Conservation (phyloP, 2,113 vertebrate species). For the Centrocercus urophasianus region DNA sequence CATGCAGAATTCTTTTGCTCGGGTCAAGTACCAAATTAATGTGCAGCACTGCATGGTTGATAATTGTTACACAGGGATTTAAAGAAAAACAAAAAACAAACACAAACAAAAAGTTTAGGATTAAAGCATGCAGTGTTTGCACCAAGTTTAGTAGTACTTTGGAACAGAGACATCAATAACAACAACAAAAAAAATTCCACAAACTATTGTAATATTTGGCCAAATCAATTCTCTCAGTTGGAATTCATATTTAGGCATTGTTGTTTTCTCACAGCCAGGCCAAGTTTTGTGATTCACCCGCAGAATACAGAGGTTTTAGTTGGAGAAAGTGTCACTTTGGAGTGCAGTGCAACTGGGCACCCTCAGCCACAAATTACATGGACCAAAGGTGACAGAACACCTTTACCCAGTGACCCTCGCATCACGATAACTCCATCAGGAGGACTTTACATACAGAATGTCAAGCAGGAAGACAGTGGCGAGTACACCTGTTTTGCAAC, state of each 20-base stretch:
- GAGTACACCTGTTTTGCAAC: constrained; percentile 95
- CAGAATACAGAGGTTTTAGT: constrained; percentile 98
- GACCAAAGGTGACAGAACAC: constrained; percentile 90
- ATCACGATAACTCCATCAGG: constrained; percentile 91
- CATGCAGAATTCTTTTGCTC: neutral
- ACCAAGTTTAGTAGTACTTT: neutral
- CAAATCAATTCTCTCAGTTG: neutral
- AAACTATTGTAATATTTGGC: neutral
- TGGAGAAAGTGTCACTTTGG: constrained; percentile 95
- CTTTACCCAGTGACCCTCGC: constrained; percentile 89
- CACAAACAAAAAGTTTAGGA: neutral
- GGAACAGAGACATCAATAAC: neutral
- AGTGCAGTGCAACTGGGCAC: constrained; percentile 95
- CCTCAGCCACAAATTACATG: constrained; percentile 91
- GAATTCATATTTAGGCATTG: neutral
- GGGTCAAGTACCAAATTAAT: neutral
- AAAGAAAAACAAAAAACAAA: neutral
- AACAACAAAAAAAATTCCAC: neutral
- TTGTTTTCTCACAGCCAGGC: constrained; percentile 82
- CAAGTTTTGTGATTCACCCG: constrained; percentile 96
- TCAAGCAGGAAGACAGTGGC: constrained; percentile 88
- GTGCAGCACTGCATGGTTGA: neutral
- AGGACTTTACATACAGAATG: constrained; percentile 93
- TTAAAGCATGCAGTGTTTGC: neutral
- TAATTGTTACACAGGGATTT: neutral